Base-by-base conservation (phyloP, 2,113 vertebrate genomes). In the Pao palembangensis region DNA sequence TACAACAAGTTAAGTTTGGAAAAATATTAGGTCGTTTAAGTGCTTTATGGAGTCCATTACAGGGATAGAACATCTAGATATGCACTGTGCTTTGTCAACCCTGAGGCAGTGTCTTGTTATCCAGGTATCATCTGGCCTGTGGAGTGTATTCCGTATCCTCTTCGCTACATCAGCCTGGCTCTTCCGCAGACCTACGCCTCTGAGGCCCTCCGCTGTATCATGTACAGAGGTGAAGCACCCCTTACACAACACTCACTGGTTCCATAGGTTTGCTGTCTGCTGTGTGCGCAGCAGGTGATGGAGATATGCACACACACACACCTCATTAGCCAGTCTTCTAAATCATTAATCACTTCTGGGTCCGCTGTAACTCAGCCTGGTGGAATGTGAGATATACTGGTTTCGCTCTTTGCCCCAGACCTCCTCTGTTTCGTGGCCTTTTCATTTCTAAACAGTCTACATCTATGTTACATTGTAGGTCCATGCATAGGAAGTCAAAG, bases 111-210 rank as follows among this genome's bases (percentile, higher is more conserved):
- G 41, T 74, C 15, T 55, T 71, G 68, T 14, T 1, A 21, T 21
- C 20, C 43, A 92, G 91, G 91, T 64, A 86, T 92, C 59, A 91
- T 92, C 78, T 92, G 91, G 90, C 91, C 91, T 0, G 88, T 91
- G 78, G 91, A 93, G 87, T 91, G 91, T 70, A 91, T 92, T 71
- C 90, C 90, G 0, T 93, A 91, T 77, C 88, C 90, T 10, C 85
- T 93, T 8, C 85, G 89, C 41, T 93, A 91, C 76, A 0, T 91
- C 64, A 92, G 91, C 82, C 67, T 93, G 70, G 85, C 61, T 8
- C 86, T 93, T 18, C 92, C 91, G 59, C 92, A 91, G 80, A 93
- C 92, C 11, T 92, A 90, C 18, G 88, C 91, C 55, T 87, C 92
- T 0, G 90, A 93, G 57, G 86, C 89, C n/a, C 85, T 93, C 0